These are phyloP conservation scores for Petromus typicus DNA, from an alignment of 2,113 vertebrate species.

Conservation along the genomic window DNA sequence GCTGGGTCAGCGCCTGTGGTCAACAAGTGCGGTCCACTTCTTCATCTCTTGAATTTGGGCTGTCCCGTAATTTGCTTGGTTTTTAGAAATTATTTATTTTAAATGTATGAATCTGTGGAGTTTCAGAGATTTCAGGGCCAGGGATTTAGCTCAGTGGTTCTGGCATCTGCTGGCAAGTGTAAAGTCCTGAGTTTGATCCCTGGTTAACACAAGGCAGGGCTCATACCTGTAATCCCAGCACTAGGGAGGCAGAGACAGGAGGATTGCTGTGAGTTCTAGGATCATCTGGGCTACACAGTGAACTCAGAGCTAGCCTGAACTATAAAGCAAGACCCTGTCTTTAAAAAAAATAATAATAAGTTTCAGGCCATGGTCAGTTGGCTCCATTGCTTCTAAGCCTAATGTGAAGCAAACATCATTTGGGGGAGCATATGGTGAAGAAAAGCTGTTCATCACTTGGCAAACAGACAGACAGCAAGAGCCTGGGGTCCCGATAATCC, in stretches of 20 bases:
- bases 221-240: too few species aligned
- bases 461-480: neutral
- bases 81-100: neutral
- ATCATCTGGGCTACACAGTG: neutral
- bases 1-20: neutral
- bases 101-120: neutral
- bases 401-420: neutral
- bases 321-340: too few species aligned
- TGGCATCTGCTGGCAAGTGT: too few species aligned
- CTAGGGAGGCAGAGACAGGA: too few species aligned
- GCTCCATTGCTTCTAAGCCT: too few species aligned
- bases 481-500: neutral
- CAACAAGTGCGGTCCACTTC: neutral
- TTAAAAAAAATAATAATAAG: too few species aligned
- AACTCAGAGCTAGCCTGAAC: too few species aligned
- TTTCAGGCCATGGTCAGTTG: neutral
- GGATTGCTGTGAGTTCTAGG: too few species aligned
- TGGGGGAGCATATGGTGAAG: neutral
- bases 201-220: too few species aligned
- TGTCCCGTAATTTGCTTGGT: neutral
- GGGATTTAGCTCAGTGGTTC: too few species aligned
- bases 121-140: too few species aligned
- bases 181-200: too few species aligned
- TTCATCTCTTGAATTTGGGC: neutral
- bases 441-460: neutral